Evolutionary conservation across 2,888 invertebrate species (phyloP).

Genomic region (Odontomyia ornata): DNA sequence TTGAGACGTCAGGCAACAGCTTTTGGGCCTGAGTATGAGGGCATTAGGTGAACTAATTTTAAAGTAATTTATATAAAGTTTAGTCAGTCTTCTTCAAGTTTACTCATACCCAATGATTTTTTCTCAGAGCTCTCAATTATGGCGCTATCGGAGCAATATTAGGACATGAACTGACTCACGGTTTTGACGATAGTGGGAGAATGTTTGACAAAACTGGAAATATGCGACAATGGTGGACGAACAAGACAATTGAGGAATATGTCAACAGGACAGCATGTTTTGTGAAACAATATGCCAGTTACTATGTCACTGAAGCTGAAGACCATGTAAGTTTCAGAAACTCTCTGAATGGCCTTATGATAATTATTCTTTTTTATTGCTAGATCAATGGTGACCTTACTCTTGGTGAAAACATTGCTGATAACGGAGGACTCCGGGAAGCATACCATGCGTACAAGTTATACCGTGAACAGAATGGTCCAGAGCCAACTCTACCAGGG

Average conservation of each 20-base stretch:
- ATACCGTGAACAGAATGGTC: constrained; percentile 68
- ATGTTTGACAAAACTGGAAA: constrained; percentile 88
- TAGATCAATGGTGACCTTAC: constrained; percentile 80
- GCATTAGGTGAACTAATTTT: too few relatives aligned
- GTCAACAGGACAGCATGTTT: constrained; percentile 83
- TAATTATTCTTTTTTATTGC: constrained; percentile 49
- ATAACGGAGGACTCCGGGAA: constrained; percentile 82
- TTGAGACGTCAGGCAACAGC: too few relatives aligned
- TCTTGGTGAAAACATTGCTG: constrained; percentile 83
- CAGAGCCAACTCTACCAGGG: constrained; percentile 76
- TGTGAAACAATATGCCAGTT: constrained; percentile 81
- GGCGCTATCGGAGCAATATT: constrained; percentile 82
- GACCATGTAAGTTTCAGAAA: constrained; percentile 67
- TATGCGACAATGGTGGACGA: constrained; percentile 90
- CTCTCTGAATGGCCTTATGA: neutral
- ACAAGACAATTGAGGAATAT: constrained; percentile 78
- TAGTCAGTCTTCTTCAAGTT: too few relatives aligned
- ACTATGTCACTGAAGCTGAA: constrained; percentile 71
- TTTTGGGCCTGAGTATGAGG: too few relatives aligned
- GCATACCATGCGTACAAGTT: constrained; percentile 74
- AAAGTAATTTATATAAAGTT: too few relatives aligned
- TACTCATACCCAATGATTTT: too few relatives aligned
- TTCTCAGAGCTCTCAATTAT: constrained; percentile 77
- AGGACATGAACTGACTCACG: constrained; percentile 78
- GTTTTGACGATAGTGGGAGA: constrained; percentile 69